Percentiles rank a stretch among this genome's conserved stretches.
Evolutionary conservation across 2,113 vertebrate genomes (phyloP).

Genomic region (Ornithorhynchus anatinus): DNA sequence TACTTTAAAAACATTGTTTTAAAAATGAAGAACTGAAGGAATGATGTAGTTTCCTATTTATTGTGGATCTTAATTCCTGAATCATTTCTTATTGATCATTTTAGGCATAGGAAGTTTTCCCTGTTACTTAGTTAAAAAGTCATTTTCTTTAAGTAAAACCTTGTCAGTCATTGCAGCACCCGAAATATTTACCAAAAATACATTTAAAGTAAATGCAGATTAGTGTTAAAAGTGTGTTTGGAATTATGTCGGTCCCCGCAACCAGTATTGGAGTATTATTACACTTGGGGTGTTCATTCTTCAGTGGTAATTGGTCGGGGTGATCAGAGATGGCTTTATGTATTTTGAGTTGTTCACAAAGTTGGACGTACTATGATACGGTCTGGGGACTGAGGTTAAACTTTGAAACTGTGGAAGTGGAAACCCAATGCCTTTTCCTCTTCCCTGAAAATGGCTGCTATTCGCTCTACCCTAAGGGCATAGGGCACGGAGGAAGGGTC

Average conservation of each 20-base stretch:
- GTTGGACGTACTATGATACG: constrained; percentile 40
- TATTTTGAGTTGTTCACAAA: constrained; percentile 50
- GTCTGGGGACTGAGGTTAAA: constrained; percentile 39
- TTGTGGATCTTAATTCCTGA: constrained; percentile 40
- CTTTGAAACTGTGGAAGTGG: constrained; percentile 32
- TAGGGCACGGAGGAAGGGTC: background rate
- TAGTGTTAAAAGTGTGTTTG: constrained; percentile 33
- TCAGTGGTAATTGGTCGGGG: constrained; percentile 20
- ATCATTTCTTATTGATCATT: constrained; percentile 38
- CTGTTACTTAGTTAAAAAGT: constrained; percentile 31
- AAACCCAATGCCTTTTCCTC: constrained; percentile 41
- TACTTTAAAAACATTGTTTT: constrained; percentile 31
- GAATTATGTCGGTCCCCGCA: constrained; percentile 54
- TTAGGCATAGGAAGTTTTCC: constrained; percentile 29
- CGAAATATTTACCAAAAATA: constrained; percentile 47
- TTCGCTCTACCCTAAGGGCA: constrained; percentile 46
- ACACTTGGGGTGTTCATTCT: constrained; percentile 15
- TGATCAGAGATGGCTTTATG: constrained; percentile 17
- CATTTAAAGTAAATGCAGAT: constrained; percentile 36
- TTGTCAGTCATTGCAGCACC: constrained; percentile 46
- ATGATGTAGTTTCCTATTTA: constrained; percentile 10
- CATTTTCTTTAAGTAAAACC: constrained; percentile 44
- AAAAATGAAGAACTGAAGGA: constrained; percentile 29
- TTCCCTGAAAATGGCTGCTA: constrained; percentile 43
- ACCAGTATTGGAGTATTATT: constrained; percentile 31